Conservation (phyloP, 2,113 vertebrate genomes). For the Turnix velox region DNA sequence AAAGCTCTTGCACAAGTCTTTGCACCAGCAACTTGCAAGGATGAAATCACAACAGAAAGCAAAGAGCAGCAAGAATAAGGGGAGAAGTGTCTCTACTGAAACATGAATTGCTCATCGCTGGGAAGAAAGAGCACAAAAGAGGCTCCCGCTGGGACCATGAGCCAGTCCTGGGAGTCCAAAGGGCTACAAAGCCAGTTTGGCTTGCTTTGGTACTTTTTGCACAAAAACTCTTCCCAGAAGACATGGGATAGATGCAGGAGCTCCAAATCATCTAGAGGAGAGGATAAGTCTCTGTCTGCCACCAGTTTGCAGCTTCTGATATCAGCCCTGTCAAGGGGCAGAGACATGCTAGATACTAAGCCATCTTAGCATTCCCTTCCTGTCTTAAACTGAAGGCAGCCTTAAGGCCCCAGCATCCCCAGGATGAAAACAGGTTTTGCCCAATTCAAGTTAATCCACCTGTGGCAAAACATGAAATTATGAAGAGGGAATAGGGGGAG, state of each 20-base stretch:
- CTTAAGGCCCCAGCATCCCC: background rate
- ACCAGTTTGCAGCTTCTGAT: background rate
- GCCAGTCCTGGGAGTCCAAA: background rate
- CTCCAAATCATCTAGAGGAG: background rate
- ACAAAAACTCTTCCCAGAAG: background rate
- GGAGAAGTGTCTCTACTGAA: background rate
- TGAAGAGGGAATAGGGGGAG: too few relatives aligned
- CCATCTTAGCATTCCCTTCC: background rate
- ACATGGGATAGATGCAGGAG: background rate
- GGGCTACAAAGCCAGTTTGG: background rate
- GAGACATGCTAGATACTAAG: background rate
- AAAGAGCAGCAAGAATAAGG: background rate
- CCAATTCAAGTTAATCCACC: background rate
- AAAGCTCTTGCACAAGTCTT: background rate
- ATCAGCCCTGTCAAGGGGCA: background rate
- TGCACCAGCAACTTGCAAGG: background rate
- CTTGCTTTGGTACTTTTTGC: background rate
- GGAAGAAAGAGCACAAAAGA: background rate
- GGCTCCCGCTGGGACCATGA: background rate
- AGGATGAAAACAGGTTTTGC: background rate
- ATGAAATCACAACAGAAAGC: background rate
- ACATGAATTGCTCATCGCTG: rapidly evolving
- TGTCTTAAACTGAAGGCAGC: background rate
- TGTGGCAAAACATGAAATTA: background rate
- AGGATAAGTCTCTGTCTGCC: background rate